Evolutionary conservation across 30 jellyfish, hydroid and myxozoan genomes (phyloP), one percentile per base, ranked within the genome.

Genomic region (Euphysa ruthae): DNA sequence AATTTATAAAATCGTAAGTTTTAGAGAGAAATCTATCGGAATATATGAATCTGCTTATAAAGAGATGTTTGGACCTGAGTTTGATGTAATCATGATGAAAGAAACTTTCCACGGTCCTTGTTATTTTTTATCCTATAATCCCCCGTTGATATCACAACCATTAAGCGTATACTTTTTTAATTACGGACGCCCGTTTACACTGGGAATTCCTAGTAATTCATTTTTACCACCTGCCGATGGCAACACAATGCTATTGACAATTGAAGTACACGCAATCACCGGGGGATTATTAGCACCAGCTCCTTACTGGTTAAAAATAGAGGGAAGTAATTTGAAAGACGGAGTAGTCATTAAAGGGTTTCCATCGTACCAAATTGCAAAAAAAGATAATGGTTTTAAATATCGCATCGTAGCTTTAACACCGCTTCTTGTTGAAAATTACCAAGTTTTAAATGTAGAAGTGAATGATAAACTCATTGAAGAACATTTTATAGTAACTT

Each of bases 211-310:
- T 0, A 24, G 65, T 51, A 35, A 66, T 1, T 20, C 63, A 33
- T 84, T 84, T 58, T 75, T 4, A 49, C 62, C 95, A 1, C 95
- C 95, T 0, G 43, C 23, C 38, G 21, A 73, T 54, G 95, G 73
- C 4, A 69, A 73, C 25, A 57, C 51, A 24, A 84, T 84, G 95
- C 76, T 58, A 25, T 20, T 84, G 56, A 42, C 62, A 25, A 43
- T 76, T 43, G 33, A 63, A 20, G 42, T 84, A 26, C 64, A 74
- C 31, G 52, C 78, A 0, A 4, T 19, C 5, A 20, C 4, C 73
- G 78, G 78, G 3, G 78, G 12, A 3, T 46, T n/a, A 15, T 32
- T 65, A 7, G n/a, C n/a, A n/a, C 4, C 46, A 16, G 13, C 38
- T 13, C n/a, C 73, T 5, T 24, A 55, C 35, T 65, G 78, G 78